Conservation (phyloP, 2,888 invertebrate genomes). For the Eristalis intricaria region DNA sequence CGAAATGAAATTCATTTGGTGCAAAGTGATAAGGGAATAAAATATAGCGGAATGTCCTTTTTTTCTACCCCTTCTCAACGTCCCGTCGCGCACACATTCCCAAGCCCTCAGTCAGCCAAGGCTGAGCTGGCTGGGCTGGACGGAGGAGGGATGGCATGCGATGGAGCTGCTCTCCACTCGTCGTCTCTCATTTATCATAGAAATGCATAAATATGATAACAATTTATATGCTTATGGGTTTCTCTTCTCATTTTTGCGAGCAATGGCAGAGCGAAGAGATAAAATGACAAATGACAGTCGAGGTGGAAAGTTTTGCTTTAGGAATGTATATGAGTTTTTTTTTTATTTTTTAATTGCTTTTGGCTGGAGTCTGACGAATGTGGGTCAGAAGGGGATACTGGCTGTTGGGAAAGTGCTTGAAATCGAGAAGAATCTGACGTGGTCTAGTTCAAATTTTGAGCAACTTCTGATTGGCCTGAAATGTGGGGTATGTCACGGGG, state of each 20-base stretch:
- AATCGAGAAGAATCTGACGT: too few species aligned
- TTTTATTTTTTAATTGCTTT: background rate
- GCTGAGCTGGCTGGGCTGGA: background rate
- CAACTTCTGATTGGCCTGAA: too few species aligned
- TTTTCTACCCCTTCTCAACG: slow-evolving; percentile 74
- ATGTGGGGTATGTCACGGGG: too few species aligned
- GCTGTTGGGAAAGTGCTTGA: too few species aligned
- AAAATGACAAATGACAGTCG: slow-evolving; percentile 27
- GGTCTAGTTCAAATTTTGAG: too few species aligned
- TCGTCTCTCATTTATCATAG: slow-evolving; percentile 80
- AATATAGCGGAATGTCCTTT: slow-evolving; percentile 82
- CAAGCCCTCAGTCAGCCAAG: background rate
- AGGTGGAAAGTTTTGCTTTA: background rate
- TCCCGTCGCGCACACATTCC: slow-evolving; percentile 33
- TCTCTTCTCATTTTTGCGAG: slow-evolving; percentile 40
- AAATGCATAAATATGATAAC: slow-evolving; percentile 79
- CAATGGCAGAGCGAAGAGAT: slow-evolving; percentile 30
- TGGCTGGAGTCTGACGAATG: background rate
- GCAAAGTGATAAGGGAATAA: slow-evolving; percentile 81
- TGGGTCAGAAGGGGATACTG: background rate
- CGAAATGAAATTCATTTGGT: slow-evolving; percentile 74
- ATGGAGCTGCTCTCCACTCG: slow-evolving; percentile 75
- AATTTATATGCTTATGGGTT: slow-evolving; percentile 75
- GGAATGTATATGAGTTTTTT: background rate
- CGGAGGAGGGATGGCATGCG: slow-evolving; percentile 73